Percentiles rank a stretch among this genome's conserved stretches.
phyloP scores from a whole-genome alignment of 1,140 invertebrate species.

The Pentalonia nigronervosa region DNA sequence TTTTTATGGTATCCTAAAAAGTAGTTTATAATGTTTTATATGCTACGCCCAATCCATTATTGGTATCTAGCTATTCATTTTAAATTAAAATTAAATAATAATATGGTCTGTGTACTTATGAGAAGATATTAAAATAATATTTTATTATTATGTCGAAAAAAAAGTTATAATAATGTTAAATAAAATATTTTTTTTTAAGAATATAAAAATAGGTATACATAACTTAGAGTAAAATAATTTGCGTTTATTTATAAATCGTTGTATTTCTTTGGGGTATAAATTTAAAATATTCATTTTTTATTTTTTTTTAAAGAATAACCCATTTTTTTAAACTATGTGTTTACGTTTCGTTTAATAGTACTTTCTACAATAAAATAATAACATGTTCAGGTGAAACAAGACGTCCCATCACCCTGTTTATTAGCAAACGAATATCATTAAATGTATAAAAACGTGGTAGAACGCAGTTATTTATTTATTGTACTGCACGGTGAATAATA shows the following conservation, averaged over 20 bases:
- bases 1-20: background rate
- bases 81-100: background rate
- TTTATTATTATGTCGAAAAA: background rate
- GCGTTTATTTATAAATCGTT: background rate
- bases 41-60: background rate
- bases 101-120: background rate
- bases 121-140: background rate
- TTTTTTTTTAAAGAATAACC: background rate
- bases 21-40: background rate
- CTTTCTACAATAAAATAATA: too few relatives aligned
- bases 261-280: background rate
- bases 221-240: background rate
- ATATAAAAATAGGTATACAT: background rate
- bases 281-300: background rate
- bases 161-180: background rate
- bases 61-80: background rate
- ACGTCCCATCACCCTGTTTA: background rate
- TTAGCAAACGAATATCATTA: background rate
- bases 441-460: background rate
- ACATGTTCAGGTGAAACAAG: background rate
- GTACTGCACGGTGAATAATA: background rate
- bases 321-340: background rate
- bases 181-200: background rate
- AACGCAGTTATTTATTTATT: too few relatives aligned
- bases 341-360: background rate